A percentile compares a stretch with the other conserved stretches of the same genome.
Conservation (phyloP, 2,888 invertebrate genomes). For the Sphecodes monilicornis region DNA sequence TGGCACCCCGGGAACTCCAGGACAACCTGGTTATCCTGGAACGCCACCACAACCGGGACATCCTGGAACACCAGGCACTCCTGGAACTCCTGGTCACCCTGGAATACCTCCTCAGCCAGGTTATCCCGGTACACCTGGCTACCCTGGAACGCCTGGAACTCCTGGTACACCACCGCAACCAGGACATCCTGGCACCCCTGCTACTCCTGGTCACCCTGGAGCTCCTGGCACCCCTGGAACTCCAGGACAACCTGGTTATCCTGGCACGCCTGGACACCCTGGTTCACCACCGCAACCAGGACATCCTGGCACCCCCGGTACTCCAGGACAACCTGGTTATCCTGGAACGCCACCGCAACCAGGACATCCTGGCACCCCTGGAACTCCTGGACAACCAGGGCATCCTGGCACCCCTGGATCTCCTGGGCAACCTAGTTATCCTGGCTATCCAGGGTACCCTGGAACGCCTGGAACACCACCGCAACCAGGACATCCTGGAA, state of each 20-base stretch:
- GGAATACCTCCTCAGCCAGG: no score
- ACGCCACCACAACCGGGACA: slow-evolving; percentile 61
- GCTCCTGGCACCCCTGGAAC: no score
- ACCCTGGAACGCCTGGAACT: no score
- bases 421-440: slow-evolving; percentile 67
- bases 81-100: slow-evolving; percentile 62
- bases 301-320: slow-evolving; percentile 28
- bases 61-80: slow-evolving; percentile 63
- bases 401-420: slow-evolving; percentile 59
- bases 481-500: slow-evolving; percentile 22
- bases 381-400: slow-evolving; percentile 62
- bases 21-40: not conserved
- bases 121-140: no score
- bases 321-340: no score
- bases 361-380: slow-evolving; percentile 42
- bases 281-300: slow-evolving; percentile 36
- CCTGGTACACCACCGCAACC: no score
- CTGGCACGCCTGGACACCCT: no score
- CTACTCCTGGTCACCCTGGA: slow-evolving; percentile 61
- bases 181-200: no score
- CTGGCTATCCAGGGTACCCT: slow-evolving; percentile 59
- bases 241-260: slow-evolving; percentile 68
- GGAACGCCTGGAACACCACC: slow-evolving; percentile 58
- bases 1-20: slow-evolving; percentile 50
- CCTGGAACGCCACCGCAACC: slow-evolving; percentile 37